Percentiles rank a stretch among this genome's conserved stretches.
phyloP scores from a whole-genome alignment of 2,888 invertebrate genomes.

The Leptothorax acervorum region DNA sequence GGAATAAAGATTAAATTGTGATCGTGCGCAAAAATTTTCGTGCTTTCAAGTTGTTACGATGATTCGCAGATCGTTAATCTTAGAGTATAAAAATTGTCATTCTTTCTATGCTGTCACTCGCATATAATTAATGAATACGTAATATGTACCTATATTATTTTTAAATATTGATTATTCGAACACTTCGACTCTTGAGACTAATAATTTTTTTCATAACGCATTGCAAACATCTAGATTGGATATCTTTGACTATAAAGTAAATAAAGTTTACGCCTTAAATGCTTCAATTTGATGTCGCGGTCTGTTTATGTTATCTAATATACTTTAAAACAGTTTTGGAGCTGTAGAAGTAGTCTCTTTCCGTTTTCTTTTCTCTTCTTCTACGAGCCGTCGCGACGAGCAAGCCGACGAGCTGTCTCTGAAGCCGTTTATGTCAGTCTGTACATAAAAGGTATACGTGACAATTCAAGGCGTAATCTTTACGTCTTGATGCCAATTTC shows the following conservation, averaged over 20 bases:
- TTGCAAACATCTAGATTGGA: not conserved
- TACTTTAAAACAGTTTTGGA: not conserved
- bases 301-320: not conserved
- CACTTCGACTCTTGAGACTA: not conserved
- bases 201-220: not conserved
- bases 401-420: not conserved
- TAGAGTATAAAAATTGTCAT: too few relatives aligned
- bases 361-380: not conserved
- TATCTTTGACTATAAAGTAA: not conserved
- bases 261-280: not conserved
- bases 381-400: not conserved
- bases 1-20: constrained; percentile 7
- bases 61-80: not conserved
- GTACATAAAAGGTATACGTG: not conserved
- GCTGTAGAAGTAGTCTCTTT: not conserved
- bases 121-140: not conserved
- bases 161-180: not conserved
- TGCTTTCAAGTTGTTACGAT: not conserved
- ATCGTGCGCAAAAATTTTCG: not conserved
- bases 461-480: not conserved
- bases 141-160: not conserved
- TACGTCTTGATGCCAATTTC: not conserved
- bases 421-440: not conserved
- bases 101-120: not conserved
- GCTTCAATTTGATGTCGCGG: not conserved